Evolutionary conservation across 1,140 invertebrate genomes (phyloP).

Genomic region (Paramacrobiotus metropolitanus): DNA sequence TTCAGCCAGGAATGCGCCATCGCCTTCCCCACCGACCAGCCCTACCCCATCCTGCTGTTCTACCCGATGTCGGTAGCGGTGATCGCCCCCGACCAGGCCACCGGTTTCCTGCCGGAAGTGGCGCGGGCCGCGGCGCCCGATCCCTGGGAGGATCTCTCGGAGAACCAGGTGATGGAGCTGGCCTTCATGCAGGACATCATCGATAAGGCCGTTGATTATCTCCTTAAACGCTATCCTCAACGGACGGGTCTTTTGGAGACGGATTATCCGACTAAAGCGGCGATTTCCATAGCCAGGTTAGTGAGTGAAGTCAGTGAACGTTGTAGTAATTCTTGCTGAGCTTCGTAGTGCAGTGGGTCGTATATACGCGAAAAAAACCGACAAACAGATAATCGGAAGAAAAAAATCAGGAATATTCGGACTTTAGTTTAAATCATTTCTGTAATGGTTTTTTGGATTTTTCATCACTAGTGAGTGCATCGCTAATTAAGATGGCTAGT

Average conservation of each 20-base stretch:
- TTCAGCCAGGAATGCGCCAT: not conserved
- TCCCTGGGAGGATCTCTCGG: not conserved
- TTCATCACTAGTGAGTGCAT: too few species aligned
- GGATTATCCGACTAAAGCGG: not conserved
- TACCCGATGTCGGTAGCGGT: not conserved
- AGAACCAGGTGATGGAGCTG: not conserved
- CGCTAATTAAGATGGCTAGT: too few species aligned
- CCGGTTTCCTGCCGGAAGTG: not conserved
- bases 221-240: not conserved
- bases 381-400: too few species aligned
- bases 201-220: constrained; percentile 1
- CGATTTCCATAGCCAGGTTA: not conserved
- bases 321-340: too few species aligned
- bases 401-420: too few species aligned
- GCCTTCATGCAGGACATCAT: not conserved
- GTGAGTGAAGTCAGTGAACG: too few species aligned
- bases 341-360: too few species aligned
- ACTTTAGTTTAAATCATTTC: not conserved
- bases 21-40: not conserved
- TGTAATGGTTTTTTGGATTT: not conserved
- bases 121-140: not conserved
- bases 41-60: not conserved
- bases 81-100: not conserved
- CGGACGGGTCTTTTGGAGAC: not conserved
- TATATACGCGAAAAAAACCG: too few species aligned